Evolutionary conservation across 92 coral and sea anemone species (phyloP), one percentile per base, ranked within the genome.

Genomic region (Chrysogorgia sp.): DNA sequence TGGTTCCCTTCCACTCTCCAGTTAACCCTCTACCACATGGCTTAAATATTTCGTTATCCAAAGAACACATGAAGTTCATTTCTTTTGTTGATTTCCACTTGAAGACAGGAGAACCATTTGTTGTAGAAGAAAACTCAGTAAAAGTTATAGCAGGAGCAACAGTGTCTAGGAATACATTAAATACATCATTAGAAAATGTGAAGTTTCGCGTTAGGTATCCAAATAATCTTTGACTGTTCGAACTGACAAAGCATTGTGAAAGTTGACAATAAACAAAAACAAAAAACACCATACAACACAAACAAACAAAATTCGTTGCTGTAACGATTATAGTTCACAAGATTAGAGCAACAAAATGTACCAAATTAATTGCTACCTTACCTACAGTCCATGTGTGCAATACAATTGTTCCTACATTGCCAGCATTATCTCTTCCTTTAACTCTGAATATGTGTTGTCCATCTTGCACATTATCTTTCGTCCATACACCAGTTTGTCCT

Each of bases 1-100:
- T 68, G 58, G 12, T 41, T 47, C 58, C 37, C 2, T 0, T 47
- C 75, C 75, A 68, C 26, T 68, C 56, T 10, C 75, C 75, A 0
- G 58, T 68, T 47, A 1, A 17, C 25, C 75, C 75, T 43, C 19
- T 9, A 41, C 75, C 75, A 47, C 75, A 68, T 22, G 34, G 55
- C 12, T 2, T 40, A 58, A 21, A 68, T 0, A 2, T 26, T 9
- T 29, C 58, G 34, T 68, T 26, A 19, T 68, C 58, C 58, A 68
- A 68, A 6, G 75, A 68, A 26, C 75, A 68, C 35, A 40, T 37
- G 45, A 68, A 68, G 33, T 21, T 43, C 30, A 45, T 31, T 7
- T 14, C 45, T 0, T 21, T 47, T 41, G 32, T 40, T 9, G 75
- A 26, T 10, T 7, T 68, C 56, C 58, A 68, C 28, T 41, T 29